These are phyloP conservation scores for Stegastes partitus DNA, from an alignment of 2,113 vertebrate genomes.

Conservation along the genomic window DNA sequence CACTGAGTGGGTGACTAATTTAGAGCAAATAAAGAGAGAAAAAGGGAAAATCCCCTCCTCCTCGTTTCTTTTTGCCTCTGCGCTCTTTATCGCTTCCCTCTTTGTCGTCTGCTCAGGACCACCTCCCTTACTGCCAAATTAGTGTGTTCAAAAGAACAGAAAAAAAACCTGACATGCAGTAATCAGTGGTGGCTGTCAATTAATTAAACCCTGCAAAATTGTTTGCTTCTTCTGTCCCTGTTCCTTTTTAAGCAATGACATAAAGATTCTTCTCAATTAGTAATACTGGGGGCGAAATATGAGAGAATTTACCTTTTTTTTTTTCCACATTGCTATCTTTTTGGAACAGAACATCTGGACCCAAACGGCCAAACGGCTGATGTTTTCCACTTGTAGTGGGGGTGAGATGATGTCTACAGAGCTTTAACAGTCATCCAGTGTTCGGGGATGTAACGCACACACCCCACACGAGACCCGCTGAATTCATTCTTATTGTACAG, in stretches of 20 bases:
- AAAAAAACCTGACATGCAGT: background rate
- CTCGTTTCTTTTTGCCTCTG: slow-evolving; percentile 14
- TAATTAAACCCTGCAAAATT: slow-evolving; percentile 44
- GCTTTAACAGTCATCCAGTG: background rate
- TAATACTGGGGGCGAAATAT: background rate
- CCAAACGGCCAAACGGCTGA: no score
- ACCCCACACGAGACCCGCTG: no score
- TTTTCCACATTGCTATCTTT: no score
- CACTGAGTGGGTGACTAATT: slow-evolving; percentile 55
- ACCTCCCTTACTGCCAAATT: background rate
- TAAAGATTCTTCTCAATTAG: background rate
- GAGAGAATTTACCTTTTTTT: slow-evolving; percentile 2
- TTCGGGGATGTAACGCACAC: no score
- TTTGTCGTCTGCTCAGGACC: slow-evolving; percentile 17
- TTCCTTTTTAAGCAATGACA: background rate
- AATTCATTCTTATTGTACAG: background rate
- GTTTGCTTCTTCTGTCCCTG: no score
- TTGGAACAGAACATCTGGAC: background rate
- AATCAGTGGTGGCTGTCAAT: background rate
- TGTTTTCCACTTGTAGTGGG: background rate
- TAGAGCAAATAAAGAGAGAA: slow-evolving; percentile 1
- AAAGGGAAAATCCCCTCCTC: slow-evolving; percentile 57
- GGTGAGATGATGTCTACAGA: background rate
- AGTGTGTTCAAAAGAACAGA: slow-evolving; percentile 38
- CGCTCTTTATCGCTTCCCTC: slow-evolving; percentile 31